Evolutionary conservation across 1,140 invertebrate species (phyloP).

Genomic region (Drosophila littoralis): DNA sequence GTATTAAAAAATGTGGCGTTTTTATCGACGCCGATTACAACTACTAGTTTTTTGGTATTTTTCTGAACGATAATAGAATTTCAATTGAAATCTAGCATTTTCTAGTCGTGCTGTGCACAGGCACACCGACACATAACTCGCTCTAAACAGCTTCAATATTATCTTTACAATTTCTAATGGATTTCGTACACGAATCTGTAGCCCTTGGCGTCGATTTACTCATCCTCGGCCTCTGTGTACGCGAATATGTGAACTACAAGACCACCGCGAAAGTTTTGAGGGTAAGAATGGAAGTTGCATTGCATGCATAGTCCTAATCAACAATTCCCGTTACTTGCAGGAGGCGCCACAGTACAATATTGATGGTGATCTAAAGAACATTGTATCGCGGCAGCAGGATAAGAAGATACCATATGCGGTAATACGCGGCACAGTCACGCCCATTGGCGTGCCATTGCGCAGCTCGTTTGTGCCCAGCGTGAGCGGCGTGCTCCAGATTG

Average conservation of each 20-base stretch:
- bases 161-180: conserved; percentile 57
- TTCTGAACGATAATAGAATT: conserved; percentile 5
- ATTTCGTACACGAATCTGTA: conserved; percentile 86
- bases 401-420: conserved; percentile 89
- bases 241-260: conserved; percentile 89
- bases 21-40: conserved; percentile 2
- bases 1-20: not conserved
- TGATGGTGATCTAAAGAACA: conserved; percentile 86
- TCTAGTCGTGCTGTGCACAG: conserved; percentile 6
- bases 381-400: conserved; percentile 86
- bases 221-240: conserved; percentile 89
- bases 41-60: conserved; percentile 22
- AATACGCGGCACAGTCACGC: conserved; percentile 89
- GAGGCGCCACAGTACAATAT: conserved; percentile 88
- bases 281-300: conserved; percentile 85
- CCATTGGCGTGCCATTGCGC: conserved; percentile 89
- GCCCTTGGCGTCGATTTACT: conserved; percentile 89
- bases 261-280: conserved; percentile 87
- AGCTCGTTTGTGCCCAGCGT: conserved; percentile 89
- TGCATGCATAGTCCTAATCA: conserved; percentile 18
- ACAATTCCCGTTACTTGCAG: conserved; percentile 81
- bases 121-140: conserved; percentile 24
- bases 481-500: conserved; percentile 89
- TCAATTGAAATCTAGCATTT: conserved; percentile 1
- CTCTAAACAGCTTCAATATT: conserved; percentile 17